Evolutionary conservation across 2,797 vertebrate species (phyloP).

Genomic region (Diplodus puntazzo): DNA sequence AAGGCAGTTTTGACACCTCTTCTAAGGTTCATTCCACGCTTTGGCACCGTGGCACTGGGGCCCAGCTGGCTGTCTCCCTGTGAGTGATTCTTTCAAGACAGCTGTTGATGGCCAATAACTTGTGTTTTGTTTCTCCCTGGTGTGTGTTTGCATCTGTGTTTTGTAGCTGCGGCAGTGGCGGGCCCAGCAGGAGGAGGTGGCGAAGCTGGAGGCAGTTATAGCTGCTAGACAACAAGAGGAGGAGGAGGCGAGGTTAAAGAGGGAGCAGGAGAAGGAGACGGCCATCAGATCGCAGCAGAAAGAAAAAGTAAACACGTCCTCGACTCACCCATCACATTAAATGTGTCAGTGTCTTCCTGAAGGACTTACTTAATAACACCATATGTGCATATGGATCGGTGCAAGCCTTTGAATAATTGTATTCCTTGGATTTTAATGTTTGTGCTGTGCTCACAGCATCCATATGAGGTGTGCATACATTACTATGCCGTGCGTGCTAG

Average conservation of each 20-base stretch:
- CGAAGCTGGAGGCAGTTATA: conserved; percentile 88
- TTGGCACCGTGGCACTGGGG: conserved; percentile 18
- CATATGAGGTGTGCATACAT: not conserved
- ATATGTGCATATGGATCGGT: not conserved
- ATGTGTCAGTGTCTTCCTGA: not conserved
- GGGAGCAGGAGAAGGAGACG: conserved; percentile 85
- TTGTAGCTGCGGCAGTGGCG: conserved; percentile 90
- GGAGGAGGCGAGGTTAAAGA: conserved; percentile 85
- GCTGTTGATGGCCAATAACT: conserved; percentile 50
- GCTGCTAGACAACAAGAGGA: conserved; percentile 86
- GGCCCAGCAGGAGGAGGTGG: conserved; percentile 90
- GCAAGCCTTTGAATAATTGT: not conserved
- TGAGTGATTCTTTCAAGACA: conserved; percentile 45
- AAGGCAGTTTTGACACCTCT: conserved; percentile 48
- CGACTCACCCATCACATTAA: not conserved
- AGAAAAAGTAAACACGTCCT: conserved; percentile 74
- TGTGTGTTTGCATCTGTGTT: conserved; percentile 52
- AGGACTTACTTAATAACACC: not conserved
- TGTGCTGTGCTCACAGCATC: not conserved
- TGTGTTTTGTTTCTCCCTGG: conserved; percentile 33
- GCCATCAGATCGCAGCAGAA: conserved; percentile 87
- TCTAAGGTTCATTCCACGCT: conserved; percentile 42
- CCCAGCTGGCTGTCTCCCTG: conserved; percentile 48
- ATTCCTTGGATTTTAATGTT: not conserved
- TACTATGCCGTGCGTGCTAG: not conserved